Evolutionary conservation across 2,113 vertebrate species (phyloP).

Genomic region (Panurus biarmicus): DNA sequence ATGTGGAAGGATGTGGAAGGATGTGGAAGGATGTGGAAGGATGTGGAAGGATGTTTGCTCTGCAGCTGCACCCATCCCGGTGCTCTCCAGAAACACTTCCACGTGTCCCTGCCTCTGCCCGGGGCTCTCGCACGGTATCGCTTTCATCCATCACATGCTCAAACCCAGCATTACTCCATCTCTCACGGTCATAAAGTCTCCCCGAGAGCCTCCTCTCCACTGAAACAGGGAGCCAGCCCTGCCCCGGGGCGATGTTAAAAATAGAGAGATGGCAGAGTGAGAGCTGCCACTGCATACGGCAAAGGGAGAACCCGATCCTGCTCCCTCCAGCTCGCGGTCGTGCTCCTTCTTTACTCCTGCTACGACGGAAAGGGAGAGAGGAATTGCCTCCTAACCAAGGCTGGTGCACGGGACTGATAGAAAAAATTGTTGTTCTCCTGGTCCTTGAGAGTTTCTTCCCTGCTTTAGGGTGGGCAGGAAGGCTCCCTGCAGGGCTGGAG

Average conservation of each 20-base stretch:
- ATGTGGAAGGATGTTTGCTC: neutral
- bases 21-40: neutral
- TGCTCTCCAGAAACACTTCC: neutral
- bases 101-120: neutral
- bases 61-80: neutral
- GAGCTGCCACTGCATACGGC: neutral
- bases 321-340: rapidly evolving
- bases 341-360: neutral
- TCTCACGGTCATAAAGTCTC: neutral
- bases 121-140: rapidly evolving
- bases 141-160: neutral
- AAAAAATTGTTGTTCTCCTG: neutral
- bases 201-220: neutral
- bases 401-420: rapidly evolving
- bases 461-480: neutral
- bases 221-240: neutral
- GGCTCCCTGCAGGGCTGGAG: neutral
- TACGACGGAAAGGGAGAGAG: neutral
- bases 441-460: neutral
- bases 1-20: neutral
- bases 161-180: neutral
- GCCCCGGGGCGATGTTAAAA: neutral
- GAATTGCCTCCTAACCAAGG: neutral
- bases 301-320: neutral
- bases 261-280: neutral